Base-by-base conservation (phyloP, 1,140 invertebrate species). In the Thaumatotibia leucotreta region DNA sequence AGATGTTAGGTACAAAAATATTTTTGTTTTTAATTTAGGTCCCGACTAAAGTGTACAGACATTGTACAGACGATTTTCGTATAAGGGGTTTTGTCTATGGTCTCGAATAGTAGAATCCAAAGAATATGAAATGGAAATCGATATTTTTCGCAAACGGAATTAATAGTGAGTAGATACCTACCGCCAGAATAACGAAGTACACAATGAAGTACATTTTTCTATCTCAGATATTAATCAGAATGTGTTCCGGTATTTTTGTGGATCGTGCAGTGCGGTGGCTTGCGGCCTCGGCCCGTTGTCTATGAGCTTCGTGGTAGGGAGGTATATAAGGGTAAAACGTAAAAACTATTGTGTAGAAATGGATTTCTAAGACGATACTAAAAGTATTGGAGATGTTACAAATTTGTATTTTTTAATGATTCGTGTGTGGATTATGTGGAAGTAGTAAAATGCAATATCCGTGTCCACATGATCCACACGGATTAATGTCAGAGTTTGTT, bases 361-460 rank as follows among this genome's bases (percentile, higher is more conserved):
- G 82, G 78, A 86, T 83, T 84, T 88, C 81, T 86, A 86, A 84
- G 71, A 79, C 64, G 74, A 84, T 88, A 86, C 83, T 88, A 80
- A 86, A 86, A 84, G 84, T 88, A 87, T 88, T 88, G 81, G 75
- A 85, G 70, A 69, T 89, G 84, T 89, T 89, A 89, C 87, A 89
- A 89, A 89, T 88, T 89, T 89, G 87, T 89, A 89, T 89, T 87
- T 82, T 75, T 29, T 45, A 39, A 69, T 63, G 4, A 6, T 71
- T 64, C 58, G 66, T 50, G 61, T 54, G 61, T 75, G 72, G 69
- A 65, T 74, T 74, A 67, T 71, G 70, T 70, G 68, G 22, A 27
- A 24, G 23, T 52, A 11, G n/a, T n/a, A n/a, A n/a, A n/a, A n/a
- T n/a, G 29, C n/a, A 10, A n/a, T 62, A 33, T 45, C 27, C 35